These are phyloP conservation scores for Sebastiscus albofasciatus DNA, from an alignment of 2,797 vertebrate genomes.

Conservation along the genomic window DNA sequence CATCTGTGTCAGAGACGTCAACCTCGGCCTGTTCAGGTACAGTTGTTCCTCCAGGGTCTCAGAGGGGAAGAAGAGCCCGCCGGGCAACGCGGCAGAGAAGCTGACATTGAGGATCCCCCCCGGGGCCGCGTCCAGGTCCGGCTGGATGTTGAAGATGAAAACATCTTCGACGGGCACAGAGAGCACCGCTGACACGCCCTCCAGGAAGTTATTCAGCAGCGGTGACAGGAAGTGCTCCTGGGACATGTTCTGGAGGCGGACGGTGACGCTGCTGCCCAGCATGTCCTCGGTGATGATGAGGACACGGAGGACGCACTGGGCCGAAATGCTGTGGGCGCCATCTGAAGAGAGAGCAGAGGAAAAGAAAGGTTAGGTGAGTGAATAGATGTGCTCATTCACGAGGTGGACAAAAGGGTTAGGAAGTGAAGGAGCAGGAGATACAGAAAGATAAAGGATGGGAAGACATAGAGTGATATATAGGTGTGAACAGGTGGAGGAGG, in stretches of 20 bases:
- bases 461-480: not conserved
- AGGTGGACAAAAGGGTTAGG: not conserved
- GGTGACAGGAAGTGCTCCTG: constrained; percentile 98
- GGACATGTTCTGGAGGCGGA: constrained; percentile 98
- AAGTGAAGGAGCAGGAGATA: not conserved
- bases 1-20: constrained; percentile 92
- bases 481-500: constrained; percentile 1
- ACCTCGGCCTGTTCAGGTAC: constrained; percentile 93
- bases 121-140: constrained; percentile 89
- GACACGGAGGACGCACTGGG: constrained; percentile 93
- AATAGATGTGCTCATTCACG: not conserved
- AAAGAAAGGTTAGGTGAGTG: not conserved
- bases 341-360: constrained; percentile 77
- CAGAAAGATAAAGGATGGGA: not conserved
- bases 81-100: constrained; percentile 91
- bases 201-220: constrained; percentile 90
- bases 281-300: constrained; percentile 98
- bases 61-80: constrained; percentile 92
- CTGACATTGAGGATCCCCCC: constrained; percentile 92
- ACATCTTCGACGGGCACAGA: constrained; percentile 92
- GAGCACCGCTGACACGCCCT: constrained; percentile 94
- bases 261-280: constrained; percentile 96
- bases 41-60: constrained; percentile 98
- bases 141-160: constrained; percentile 98
- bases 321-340: constrained; percentile 93